Percentiles rank a stretch among this genome's conserved stretches.
Evolutionary conservation across 2,113 vertebrate species (phyloP).

Genomic region (Salvelinus sp.): DNA sequence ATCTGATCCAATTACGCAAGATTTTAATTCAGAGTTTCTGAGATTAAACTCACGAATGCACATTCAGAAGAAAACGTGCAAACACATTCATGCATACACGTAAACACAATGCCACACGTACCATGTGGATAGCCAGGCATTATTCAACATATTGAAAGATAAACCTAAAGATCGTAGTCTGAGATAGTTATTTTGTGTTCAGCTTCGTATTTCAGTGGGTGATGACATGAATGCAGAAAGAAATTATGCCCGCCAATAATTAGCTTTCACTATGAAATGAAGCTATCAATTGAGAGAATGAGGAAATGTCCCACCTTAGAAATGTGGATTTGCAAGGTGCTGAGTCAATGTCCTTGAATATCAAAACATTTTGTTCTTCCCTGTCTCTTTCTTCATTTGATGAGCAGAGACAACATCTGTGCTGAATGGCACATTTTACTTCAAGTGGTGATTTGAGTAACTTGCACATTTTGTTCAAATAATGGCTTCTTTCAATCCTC

Average conservation of each 20-base stretch:
- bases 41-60: too few species aligned
- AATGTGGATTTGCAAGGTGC: slow-evolving; percentile 63
- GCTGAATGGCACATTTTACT: slow-evolving; percentile 49
- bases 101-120: background rate
- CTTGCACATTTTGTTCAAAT: slow-evolving; percentile 24
- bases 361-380: slow-evolving; percentile 40
- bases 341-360: slow-evolving; percentile 57
- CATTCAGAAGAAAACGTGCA: too few species aligned
- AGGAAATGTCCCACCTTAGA: slow-evolving; percentile 73
- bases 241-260: slow-evolving; percentile 67
- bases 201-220: slow-evolving; percentile 46
- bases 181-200: slow-evolving; percentile 32
- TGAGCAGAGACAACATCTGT: slow-evolving; percentile 40
- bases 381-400: slow-evolving; percentile 23
- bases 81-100: background rate
- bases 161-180: slow-evolving; percentile 36
- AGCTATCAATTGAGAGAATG: slow-evolving; percentile 68
- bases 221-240: slow-evolving; percentile 44
- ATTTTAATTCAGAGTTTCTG: background rate
- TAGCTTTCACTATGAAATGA: slow-evolving; percentile 72
- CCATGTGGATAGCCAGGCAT: slow-evolving; percentile 17
- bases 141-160: slow-evolving; percentile 23
- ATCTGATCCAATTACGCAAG: background rate
- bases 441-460: slow-evolving; percentile 43
- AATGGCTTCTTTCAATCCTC: too few species aligned